Percentiles rank a stretch among this genome's conserved stretches.
These are phyloP conservation scores for Zygothrica quintamaculata DNA, from an alignment of 2,888 invertebrate species.

Conservation along the genomic window DNA sequence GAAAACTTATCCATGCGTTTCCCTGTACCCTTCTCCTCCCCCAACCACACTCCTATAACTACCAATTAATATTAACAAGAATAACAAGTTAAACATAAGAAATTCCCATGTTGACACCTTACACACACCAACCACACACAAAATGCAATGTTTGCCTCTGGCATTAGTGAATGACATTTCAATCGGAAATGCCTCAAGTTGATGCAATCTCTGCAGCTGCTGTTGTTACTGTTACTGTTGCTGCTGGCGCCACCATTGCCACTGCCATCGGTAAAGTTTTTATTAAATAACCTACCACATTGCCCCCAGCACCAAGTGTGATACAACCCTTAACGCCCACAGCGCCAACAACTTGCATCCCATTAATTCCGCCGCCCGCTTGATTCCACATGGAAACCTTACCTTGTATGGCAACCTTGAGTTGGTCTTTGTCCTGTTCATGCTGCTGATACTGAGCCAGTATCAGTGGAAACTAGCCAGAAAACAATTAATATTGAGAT, in stretches of 20 bases:
- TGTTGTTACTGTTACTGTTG: constrained; percentile 5
- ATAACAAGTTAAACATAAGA: too few species aligned
- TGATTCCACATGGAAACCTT: constrained; percentile 10
- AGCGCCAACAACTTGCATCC: constrained; percentile 36
- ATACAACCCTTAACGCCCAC: constrained; percentile 34
- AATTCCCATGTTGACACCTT: not conserved
- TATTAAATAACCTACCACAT: constrained; percentile 33
- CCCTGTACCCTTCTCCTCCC: too few species aligned
- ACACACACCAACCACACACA: not conserved
- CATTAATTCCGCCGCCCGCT: constrained; percentile 19
- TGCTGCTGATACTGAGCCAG: too few species aligned
- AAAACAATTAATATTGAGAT: not conserved
- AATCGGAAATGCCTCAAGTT: constrained; percentile 27
- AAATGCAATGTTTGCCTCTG: constrained; percentile 25
- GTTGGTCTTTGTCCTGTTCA: constrained; percentile 20
- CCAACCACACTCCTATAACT: not conserved
- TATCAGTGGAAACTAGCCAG: too few species aligned
- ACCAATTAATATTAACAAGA: too few species aligned
- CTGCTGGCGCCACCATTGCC: not conserved
- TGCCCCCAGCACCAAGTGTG: constrained; percentile 10
- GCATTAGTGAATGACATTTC: constrained; percentile 20
- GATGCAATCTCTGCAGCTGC: constrained; percentile 1
- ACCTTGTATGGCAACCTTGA: constrained; percentile 14
- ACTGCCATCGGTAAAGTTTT: not conserved
- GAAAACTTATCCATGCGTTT: too few species aligned